These are phyloP conservation scores for Hydrolagus affinis DNA, from an alignment of 2,113 vertebrate genomes.

Conservation along the genomic window DNA sequence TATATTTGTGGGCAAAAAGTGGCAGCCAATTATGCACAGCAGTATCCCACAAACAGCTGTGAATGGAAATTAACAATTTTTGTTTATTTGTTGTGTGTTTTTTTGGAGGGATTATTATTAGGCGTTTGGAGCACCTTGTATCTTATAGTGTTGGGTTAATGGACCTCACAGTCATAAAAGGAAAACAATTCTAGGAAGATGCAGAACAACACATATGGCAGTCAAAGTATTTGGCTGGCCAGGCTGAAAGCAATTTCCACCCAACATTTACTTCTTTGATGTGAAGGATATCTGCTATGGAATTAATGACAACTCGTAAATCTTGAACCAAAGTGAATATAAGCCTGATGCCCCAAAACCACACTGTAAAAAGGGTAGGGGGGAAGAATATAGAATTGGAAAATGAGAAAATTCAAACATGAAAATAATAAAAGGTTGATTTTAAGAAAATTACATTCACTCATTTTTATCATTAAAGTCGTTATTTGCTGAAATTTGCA, in stretches of 20 bases:
- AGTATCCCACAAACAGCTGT: too few species aligned
- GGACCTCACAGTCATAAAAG: background rate
- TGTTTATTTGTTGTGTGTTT: too few species aligned
- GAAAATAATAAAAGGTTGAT: background rate
- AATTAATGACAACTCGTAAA: background rate
- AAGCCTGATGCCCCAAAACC: background rate
- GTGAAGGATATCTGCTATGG: too few species aligned
- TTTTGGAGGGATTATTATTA: too few species aligned
- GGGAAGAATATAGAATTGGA: background rate
- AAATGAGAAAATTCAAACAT: background rate
- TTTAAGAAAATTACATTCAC: background rate
- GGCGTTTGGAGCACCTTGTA: background rate
- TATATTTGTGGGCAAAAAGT: too few species aligned
- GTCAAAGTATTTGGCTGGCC: background rate
- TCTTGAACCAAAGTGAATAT: background rate
- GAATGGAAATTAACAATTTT: too few species aligned
- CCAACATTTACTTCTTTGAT: background rate
- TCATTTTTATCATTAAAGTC: background rate
- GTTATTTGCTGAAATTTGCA: background rate
- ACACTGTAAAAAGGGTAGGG: background rate
- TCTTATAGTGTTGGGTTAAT: background rate
- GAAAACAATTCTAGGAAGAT: background rate
- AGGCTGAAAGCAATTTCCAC: background rate
- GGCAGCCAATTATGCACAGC: too few species aligned
- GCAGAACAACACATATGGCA: background rate